Evolutionary conservation across 2,797 vertebrate genomes (phyloP).

Genomic region (Antennarius maculatus): DNA sequence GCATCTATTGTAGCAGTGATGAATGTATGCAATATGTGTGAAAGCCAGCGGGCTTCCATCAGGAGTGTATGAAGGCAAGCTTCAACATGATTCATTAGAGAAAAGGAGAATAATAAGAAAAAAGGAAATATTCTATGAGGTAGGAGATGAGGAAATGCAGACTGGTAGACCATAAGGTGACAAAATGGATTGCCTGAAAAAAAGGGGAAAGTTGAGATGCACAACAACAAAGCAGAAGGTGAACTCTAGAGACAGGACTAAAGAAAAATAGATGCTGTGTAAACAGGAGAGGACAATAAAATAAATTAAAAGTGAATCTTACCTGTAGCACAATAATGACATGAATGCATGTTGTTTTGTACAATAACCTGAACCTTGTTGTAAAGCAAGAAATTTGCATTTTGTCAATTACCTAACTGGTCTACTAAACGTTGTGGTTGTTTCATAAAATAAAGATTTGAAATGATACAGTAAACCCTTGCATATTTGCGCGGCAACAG

Average conservation of each 20-base stretch:
- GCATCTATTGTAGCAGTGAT: slow-evolving; percentile 74
- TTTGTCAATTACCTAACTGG: too few species aligned
- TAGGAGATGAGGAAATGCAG: slow-evolving; percentile 33
- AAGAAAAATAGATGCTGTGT: not conserved
- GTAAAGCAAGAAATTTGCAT: too few species aligned
- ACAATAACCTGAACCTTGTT: too few species aligned
- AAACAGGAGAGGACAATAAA: not conserved
- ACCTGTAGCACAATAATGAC: not conserved
- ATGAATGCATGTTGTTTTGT: too few species aligned
- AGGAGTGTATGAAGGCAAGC: slow-evolving; percentile 72
- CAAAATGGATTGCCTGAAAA: not conserved
- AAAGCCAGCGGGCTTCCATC: slow-evolving; percentile 78
- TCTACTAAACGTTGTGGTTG: too few species aligned
- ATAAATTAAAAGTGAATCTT: too few species aligned
- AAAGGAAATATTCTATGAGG: slow-evolving; percentile 15
- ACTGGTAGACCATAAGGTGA: slow-evolving; percentile 28
- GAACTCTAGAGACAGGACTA: too few species aligned
- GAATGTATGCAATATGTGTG: slow-evolving; percentile 81
- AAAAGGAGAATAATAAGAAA: slow-evolving; percentile 16
- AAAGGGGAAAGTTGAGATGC: not conserved
- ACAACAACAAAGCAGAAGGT: not conserved
- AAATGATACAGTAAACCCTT: too few species aligned
- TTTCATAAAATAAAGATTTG: too few species aligned
- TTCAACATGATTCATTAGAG: slow-evolving; percentile 74
- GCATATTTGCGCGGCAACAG: too few species aligned